phyloP scores from a whole-genome alignment of 2,113 vertebrate species.

The Ceratotherium simum region DNA sequence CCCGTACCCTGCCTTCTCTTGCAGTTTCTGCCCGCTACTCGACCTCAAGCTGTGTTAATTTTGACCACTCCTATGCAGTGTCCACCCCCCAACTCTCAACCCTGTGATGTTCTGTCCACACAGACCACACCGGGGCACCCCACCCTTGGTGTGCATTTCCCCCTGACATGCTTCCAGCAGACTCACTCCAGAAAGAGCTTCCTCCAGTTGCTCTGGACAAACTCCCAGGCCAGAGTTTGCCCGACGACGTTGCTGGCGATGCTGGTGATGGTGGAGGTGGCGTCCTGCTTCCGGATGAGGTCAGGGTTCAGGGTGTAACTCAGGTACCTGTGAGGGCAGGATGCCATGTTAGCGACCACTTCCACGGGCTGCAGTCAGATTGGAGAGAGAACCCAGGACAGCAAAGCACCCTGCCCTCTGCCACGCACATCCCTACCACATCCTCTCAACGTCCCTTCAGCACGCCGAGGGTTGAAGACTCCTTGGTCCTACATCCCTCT shows the following conservation, averaged over 20 bases:
- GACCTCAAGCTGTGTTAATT: neutral
- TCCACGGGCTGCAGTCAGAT: neutral
- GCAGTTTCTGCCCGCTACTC: neutral
- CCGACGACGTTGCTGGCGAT: conserved; percentile 89
- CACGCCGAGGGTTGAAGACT: too few relatives aligned
- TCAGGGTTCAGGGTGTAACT: conserved; percentile 86
- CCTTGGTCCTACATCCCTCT: neutral
- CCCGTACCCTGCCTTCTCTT: fast-evolving
- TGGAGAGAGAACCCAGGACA: neutral
- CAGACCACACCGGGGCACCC: neutral
- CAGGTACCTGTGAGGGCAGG: conserved; percentile 88
- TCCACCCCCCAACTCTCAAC: neutral
- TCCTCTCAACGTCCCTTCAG: neutral
- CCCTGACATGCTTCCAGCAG: fast-evolving
- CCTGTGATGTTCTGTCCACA: fast-evolving
- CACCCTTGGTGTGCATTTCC: fast-evolving
- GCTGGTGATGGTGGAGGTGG: conserved; percentile 86
- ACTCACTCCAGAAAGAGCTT: conserved; percentile 91
- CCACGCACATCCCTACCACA: neutral
- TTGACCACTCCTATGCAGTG: fast-evolving
- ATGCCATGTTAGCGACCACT: neutral
- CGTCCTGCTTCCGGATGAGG: conserved; percentile 92
- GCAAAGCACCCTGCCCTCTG: neutral
- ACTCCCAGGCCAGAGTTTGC: conserved; percentile 92
- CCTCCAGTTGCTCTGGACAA: conserved; percentile 90